phyloP scores from a whole-genome alignment of 2,113 vertebrate species.

The Ornithorhynchus anatinus region DNA sequence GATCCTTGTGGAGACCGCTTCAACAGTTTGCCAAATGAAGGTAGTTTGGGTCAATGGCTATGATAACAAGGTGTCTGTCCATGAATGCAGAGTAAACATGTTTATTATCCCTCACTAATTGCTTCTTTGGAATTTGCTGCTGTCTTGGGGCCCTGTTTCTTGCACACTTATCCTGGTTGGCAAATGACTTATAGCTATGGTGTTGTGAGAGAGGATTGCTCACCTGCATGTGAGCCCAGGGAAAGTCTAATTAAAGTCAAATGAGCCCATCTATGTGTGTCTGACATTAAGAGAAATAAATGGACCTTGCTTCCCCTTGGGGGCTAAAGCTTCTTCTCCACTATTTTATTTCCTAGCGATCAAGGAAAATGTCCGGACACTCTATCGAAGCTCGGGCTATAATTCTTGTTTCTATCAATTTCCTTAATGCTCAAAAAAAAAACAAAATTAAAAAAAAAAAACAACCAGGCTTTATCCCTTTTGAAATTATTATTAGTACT shows the following conservation, averaged over 20 bases:
- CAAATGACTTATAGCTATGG: constrained; percentile 38
- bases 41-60: constrained; percentile 12
- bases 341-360: not conserved
- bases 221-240: not conserved
- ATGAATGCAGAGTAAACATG: constrained; percentile 17
- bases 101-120: constrained; percentile 48
- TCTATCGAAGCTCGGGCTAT: not conserved
- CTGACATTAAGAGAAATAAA: constrained; percentile 27
- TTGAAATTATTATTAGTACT: constrained; percentile 7
- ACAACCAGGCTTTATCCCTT: not conserved
- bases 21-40: constrained; percentile 1
- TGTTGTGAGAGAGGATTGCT: constrained; percentile 19
- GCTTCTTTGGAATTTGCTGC: not conserved
- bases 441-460: not conserved
- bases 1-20: constrained; percentile 11
- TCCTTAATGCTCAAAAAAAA: not conserved
- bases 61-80: constrained; percentile 21
- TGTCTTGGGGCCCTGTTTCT: constrained; percentile 7
- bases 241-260: constrained; percentile 43
- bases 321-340: constrained; percentile 2
- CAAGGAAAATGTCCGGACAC: constrained; percentile 1
- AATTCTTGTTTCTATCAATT: not conserved
- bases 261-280: constrained; percentile 14
- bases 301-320: not conserved
- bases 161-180: constrained; percentile 25